Percentiles rank a stretch among this genome's conserved stretches.
Evolutionary conservation across 2,797 vertebrate species (phyloP).

Genomic region (Cynopterus sphinx): DNA sequence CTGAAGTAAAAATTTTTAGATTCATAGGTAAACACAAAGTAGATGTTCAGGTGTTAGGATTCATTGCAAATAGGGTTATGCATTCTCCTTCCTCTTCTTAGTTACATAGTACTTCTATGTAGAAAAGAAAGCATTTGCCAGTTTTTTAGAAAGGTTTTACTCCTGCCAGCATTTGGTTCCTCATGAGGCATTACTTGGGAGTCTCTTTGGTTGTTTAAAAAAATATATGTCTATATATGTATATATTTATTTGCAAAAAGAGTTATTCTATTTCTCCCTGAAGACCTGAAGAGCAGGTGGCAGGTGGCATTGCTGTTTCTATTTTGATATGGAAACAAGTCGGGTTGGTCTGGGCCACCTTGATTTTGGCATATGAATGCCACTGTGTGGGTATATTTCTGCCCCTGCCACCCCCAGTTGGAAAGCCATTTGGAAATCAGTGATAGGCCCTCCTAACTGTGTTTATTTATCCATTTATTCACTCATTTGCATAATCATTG

Average conservation of each 20-base stretch:
- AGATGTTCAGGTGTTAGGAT: neutral
- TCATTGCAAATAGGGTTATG: neutral
- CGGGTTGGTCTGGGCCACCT: neutral
- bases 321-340: neutral
- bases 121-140: neutral
- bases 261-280: neutral
- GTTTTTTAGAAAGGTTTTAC: neutral
- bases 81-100: neutral
- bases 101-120: neutral
- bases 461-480: neutral
- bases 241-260: neutral
- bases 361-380: neutral
- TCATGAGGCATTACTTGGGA: neutral
- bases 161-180: neutral
- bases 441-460: neutral
- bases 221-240: neutral
- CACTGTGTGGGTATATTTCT: neutral
- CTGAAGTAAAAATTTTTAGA: slow-evolving; percentile 1
- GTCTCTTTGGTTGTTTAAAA: slow-evolving; percentile 38
- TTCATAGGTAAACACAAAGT: neutral
- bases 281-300: neutral
- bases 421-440: neutral
- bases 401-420: neutral
- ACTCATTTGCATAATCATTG: neutral
- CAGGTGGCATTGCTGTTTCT: neutral